Conservation (phyloP, 2,888 invertebrate genomes). For the Monoplex corrugatus region DNA sequence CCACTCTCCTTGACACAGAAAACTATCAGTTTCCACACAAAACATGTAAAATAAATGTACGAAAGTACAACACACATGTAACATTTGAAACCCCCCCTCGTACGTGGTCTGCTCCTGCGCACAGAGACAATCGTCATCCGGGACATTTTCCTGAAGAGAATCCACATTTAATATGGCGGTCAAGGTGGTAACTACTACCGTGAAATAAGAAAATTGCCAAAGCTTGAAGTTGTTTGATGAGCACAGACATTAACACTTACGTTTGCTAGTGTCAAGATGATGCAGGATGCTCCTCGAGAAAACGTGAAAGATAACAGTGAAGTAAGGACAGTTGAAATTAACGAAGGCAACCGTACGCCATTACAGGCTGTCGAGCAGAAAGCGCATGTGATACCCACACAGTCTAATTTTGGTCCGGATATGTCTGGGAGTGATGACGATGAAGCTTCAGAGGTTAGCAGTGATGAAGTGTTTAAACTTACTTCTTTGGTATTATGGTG, state of each 20-base stretch:
- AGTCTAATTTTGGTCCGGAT: slow-evolving; percentile 91
- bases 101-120: slow-evolving; percentile 66
- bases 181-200: slow-evolving; percentile 78
- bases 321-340: slow-evolving; percentile 74
- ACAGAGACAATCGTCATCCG: slow-evolving; percentile 74
- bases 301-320: slow-evolving; percentile 69
- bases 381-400: slow-evolving; percentile 82
- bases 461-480: slow-evolving; percentile 30
- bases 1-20: too few species aligned
- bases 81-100: slow-evolving; percentile 5
- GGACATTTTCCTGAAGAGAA: slow-evolving; percentile 63
- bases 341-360: slow-evolving; percentile 73
- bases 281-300: slow-evolving; percentile 90
- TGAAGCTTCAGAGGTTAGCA: slow-evolving; percentile 94
- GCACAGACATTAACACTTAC: slow-evolving; percentile 45
- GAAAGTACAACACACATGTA: slow-evolving; percentile 5
- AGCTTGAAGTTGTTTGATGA: slow-evolving; percentile 57
- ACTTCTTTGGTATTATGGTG: not conserved
- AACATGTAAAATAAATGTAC: too few species aligned
- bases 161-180: slow-evolving; percentile 80
- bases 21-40: too few species aligned
- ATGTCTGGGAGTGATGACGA: slow-evolving; percentile 98
- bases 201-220: slow-evolving; percentile 66
- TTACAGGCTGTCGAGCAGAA: slow-evolving; percentile 62
- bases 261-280: slow-evolving; percentile 80